phyloP scores from a whole-genome alignment of 2,888 invertebrate genomes.

The Dilophus febrilis region DNA sequence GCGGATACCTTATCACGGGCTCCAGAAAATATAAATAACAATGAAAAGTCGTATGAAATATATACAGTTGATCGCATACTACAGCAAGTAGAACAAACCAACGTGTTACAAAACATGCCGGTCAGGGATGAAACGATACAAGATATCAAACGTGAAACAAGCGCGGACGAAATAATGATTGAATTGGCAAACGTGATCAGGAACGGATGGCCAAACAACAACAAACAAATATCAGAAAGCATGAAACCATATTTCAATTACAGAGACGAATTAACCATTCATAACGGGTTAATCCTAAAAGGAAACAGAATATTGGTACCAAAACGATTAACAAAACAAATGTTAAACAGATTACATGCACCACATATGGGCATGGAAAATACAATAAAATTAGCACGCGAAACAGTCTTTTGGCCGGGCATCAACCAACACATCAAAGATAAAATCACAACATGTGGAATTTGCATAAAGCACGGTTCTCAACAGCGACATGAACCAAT shows the following conservation, averaged over 20 bases:
- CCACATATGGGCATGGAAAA: conserved; percentile 5
- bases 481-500: conserved; percentile 6
- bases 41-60: not conserved
- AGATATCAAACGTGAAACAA: not conserved
- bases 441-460: not conserved
- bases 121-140: conserved; percentile 1
- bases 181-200: not conserved
- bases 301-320: conserved; percentile 3
- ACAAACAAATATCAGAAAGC: not conserved
- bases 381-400: conserved; percentile 7
- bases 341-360: conserved; percentile 6
- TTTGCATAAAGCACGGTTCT: not conserved
- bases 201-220: not conserved
- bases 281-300: conserved; percentile 8
- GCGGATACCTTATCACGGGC: conserved; percentile 1
- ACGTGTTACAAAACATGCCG: not conserved
- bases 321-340: not conserved
- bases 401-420: conserved; percentile 9
- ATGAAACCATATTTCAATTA: not conserved
- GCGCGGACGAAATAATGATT: not conserved
- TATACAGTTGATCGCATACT: not conserved
- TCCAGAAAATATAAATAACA: not conserved
- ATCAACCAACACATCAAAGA: conserved; percentile 3
- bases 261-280: conserved; percentile 5
- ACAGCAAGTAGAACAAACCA: not conserved